Percentiles rank a stretch among this genome's conserved stretches.
Conservation (phyloP, 2,113 vertebrate genomes). For the Plecotus auritus region DNA sequence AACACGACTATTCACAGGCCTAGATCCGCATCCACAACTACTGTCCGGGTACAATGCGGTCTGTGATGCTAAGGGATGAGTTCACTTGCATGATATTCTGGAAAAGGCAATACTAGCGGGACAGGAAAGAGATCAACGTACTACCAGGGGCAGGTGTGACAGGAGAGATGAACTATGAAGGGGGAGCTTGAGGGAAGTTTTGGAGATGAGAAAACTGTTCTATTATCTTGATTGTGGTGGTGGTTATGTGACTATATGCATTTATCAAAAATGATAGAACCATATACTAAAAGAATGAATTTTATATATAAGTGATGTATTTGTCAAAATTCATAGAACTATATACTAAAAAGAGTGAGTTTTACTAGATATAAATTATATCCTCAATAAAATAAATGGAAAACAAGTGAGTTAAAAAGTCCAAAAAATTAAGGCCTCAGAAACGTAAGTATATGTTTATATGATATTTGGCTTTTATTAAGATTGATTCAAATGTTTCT, state of each 20-base stretch:
- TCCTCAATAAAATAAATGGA: not conserved
- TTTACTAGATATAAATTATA: not conserved
- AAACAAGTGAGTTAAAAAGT: not conserved
- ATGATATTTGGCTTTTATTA: slow-evolving; percentile 4
- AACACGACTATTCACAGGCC: not conserved
- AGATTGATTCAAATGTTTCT: not conserved
- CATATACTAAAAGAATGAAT: no score
- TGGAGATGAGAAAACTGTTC: not conserved
- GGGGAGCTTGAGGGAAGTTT: not conserved
- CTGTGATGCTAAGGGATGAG: not conserved
- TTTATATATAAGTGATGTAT: no score
- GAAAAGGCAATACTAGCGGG: not conserved
- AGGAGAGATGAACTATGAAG: not conserved
- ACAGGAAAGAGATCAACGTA: not conserved
- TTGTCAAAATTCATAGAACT: no score
- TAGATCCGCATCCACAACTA: not conserved
- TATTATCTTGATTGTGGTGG: not conserved
- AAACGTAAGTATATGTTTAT: not conserved
- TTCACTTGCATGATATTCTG: not conserved
- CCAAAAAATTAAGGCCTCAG: not conserved
- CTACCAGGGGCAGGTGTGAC: not conserved
- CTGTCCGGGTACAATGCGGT: not conserved
- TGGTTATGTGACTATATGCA: not conserved
- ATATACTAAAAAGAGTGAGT: no score
- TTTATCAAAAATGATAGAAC: no score